Evolutionary conservation across 2,113 vertebrate species (phyloP), one percentile per base, ranked within the genome.

Genomic region (Asarcornis scutulata): DNA sequence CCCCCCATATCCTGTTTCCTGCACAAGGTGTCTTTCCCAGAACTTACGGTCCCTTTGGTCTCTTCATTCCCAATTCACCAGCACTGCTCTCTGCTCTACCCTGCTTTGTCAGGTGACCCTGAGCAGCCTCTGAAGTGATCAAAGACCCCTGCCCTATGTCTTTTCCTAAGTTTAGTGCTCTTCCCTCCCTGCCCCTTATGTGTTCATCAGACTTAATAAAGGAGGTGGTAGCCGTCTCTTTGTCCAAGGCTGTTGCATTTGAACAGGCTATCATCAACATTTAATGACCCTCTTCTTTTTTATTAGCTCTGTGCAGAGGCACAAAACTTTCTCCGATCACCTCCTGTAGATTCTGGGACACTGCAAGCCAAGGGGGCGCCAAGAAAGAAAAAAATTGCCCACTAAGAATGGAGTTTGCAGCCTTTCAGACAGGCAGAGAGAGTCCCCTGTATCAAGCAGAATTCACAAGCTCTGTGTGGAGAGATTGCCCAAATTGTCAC

Each of bases 401-500:
- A 75, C 58, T 89, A 81, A 62, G 53, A 85, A 42, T 60, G 62
- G 78, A 83, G 76, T 95, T 89, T 92, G 91, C 64, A 89, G 86
- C 48, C 84, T 91, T 31, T 56, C 50, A 91, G 86, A 89, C 58
- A 66, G 0, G 6, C 44, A 83, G 74, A 85, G 71, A 55, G 74
- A 68, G 81, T 89, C 73, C 77, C 77, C 69, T 64, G 56, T 71
- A 91, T 72, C 78, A 64, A 94, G 63, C 25, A 93, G 78, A 92
- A 91, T 95, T 96, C 93, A 77, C 87, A 91, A 94, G 74, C 89
- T 89, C 14, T 50, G 34, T 62, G 87, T 36, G 75, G 67, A 92
- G 89, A 95, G 84, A 82, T 73, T 93, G 84, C 77, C 96, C 95
- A 94, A 89, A 86, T 62, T 95, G 95, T 93, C 95, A 93, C 84